These are phyloP conservation scores for Hylomyscus alleni DNA, from an alignment of 2,797 vertebrate genomes.

Conservation along the genomic window DNA sequence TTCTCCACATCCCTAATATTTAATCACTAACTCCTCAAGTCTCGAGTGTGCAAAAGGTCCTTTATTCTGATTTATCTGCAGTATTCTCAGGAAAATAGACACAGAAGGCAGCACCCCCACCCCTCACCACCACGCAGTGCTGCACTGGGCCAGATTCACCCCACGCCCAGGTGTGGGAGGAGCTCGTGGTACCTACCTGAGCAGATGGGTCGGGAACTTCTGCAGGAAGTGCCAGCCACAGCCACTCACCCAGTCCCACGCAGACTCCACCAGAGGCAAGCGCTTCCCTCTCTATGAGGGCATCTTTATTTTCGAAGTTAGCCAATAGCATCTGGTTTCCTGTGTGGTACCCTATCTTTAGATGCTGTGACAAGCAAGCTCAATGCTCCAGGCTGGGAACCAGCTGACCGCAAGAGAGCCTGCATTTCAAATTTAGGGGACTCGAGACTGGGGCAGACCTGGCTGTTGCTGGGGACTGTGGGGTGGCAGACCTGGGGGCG, in stretches of 20 bases:
- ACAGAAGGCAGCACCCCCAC: too few relatives aligned
- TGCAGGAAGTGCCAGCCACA: background rate
- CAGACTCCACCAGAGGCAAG: slow-evolving; percentile 17
- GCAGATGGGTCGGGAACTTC: background rate
- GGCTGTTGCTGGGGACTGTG: background rate
- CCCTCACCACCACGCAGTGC: too few relatives aligned
- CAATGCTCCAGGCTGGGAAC: background rate
- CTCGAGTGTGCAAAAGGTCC: background rate
- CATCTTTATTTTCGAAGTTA: slow-evolving; percentile 75
- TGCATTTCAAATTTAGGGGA: background rate
- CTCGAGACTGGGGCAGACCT: background rate
- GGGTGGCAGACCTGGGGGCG: too few relatives aligned
- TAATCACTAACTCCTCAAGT: background rate
- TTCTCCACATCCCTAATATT: background rate
- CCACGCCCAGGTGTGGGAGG: background rate
- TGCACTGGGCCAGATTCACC: background rate
- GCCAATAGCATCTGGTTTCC: slow-evolving; percentile 83
- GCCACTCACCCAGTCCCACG: background rate
- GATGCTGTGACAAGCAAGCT: background rate
- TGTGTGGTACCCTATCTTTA: slow-evolving; percentile 77
- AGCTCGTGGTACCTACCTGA: slow-evolving; percentile 69
- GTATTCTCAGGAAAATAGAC: background rate
- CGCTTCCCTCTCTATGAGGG: slow-evolving; percentile 44
- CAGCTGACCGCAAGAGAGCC: background rate
- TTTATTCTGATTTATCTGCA: background rate